phyloP scores from a whole-genome alignment of 2,797 vertebrate genomes.

The Acrossocheilus wenchowensis region DNA sequence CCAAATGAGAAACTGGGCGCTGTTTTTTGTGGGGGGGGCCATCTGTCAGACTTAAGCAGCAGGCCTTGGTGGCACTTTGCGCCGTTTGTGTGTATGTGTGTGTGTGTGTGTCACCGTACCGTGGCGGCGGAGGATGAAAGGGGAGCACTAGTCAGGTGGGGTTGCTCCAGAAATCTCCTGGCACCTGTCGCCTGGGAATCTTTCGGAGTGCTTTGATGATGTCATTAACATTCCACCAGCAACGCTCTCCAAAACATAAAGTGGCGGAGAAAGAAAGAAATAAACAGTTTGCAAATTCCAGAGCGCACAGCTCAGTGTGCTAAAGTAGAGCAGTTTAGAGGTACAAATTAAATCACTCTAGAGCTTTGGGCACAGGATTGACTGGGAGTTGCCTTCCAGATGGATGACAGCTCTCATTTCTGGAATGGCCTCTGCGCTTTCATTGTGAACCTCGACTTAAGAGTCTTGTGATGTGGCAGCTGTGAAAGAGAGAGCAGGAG shows the following conservation, averaged over 20 bases:
- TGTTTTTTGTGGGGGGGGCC: neutral
- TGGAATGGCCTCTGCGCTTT: slow-evolving; percentile 40
- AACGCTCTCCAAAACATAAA: slow-evolving; percentile 34
- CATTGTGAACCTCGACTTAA: slow-evolving; percentile 52
- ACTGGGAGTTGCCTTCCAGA: slow-evolving; percentile 25
- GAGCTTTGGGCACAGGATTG: slow-evolving; percentile 21
- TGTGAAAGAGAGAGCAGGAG: slow-evolving; percentile 47
- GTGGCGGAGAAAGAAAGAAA: slow-evolving; percentile 21
- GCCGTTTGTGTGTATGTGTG: slow-evolving; percentile 27
- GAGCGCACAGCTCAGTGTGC: slow-evolving; percentile 1
- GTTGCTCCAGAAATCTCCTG: slow-evolving; percentile 56
- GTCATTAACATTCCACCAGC: slow-evolving; percentile 58
- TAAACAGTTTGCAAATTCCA: slow-evolving; percentile 34
- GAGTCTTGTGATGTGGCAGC: slow-evolving; percentile 58
- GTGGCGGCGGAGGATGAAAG: slow-evolving; percentile 49
- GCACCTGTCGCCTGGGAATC: slow-evolving; percentile 58
- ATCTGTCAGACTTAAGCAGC: slow-evolving; percentile 46
- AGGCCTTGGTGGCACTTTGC: slow-evolving; percentile 34
- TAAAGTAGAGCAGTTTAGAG: slow-evolving; percentile 23
- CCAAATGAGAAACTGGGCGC: neutral
- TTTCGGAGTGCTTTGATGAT: slow-evolving; percentile 58
- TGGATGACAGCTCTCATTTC: slow-evolving; percentile 39
- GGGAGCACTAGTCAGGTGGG: slow-evolving; percentile 46
- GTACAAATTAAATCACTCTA: slow-evolving; percentile 37
- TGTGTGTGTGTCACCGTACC: slow-evolving; percentile 35